phyloP scores from a whole-genome alignment of 1,140 invertebrate genomes.

The Drosophila trapezifrons region DNA sequence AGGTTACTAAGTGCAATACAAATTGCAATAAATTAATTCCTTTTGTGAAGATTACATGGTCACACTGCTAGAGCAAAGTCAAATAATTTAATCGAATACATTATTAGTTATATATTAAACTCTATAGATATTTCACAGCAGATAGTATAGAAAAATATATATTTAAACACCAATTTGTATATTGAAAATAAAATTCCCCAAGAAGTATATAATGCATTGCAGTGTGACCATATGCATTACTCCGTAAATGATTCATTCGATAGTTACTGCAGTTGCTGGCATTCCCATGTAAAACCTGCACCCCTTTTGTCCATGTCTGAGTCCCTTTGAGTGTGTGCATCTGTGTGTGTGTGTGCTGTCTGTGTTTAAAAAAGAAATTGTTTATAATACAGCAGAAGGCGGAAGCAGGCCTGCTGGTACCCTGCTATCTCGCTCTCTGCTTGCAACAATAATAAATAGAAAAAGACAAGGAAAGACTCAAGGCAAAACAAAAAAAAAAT shows the following conservation, averaged over 20 bases:
- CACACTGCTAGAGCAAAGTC: neutral
- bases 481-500: constrained; percentile 12
- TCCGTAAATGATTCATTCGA: constrained; percentile 36
- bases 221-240: constrained; percentile 25
- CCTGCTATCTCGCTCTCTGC: constrained; percentile 8
- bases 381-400: constrained; percentile 64
- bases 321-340: constrained; percentile 19
- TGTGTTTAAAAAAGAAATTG: constrained; percentile 62
- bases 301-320: constrained; percentile 2
- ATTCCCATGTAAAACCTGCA: constrained; percentile 26
- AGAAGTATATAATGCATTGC: no score
- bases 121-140: no score
- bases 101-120: no score
- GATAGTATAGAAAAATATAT: neutral
- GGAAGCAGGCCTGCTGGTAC: constrained; percentile 41
- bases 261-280: constrained; percentile 20
- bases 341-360: constrained; percentile 10
- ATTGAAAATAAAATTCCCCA: no score
- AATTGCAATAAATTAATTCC: neutral
- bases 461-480: neutral
- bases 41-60: neutral
- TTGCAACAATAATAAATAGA: constrained; percentile 26
- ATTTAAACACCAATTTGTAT: no score
- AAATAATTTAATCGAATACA: neutral
- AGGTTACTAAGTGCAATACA: no score